Evolutionary conservation across 2,888 invertebrate genomes (phyloP).

Genomic region (Erannis defoliaria): DNA sequence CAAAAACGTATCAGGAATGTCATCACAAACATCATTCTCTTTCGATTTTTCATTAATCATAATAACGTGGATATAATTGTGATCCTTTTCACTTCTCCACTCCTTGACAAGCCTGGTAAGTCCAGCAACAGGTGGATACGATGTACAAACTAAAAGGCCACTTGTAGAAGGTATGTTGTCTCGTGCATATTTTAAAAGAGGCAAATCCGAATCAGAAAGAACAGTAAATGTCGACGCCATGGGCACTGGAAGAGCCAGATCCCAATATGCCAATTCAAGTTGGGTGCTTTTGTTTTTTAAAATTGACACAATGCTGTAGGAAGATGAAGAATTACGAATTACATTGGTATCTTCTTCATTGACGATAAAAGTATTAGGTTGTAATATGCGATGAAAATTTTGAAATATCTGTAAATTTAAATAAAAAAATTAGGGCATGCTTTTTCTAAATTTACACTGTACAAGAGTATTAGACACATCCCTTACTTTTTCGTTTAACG

Average conservation of each 20-base stretch:
- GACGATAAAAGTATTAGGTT: conserved; percentile 9
- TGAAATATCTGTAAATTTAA: not conserved
- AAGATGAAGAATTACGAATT: not conserved
- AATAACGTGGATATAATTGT: conserved; percentile 46
- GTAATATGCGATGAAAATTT: not conserved
- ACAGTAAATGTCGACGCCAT: conserved; percentile 1
- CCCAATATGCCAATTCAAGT: conserved; percentile 15
- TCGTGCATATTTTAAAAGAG: conserved; percentile 40
- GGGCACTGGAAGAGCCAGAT: not conserved
- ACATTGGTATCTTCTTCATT: conserved; percentile 13
- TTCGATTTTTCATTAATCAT: conserved; percentile 39
- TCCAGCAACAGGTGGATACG: conserved; percentile 47
- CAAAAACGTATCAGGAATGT: conserved; percentile 42
- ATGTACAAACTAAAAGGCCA: conserved; percentile 47
- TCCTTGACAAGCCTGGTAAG: conserved; percentile 47
- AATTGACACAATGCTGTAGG: not conserved
- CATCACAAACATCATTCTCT: conserved; percentile 17
- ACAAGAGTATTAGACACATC: too few relatives aligned
- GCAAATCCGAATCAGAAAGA: conserved; percentile 37
- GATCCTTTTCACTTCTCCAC: conserved; percentile 48
- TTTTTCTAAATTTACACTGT: not conserved
- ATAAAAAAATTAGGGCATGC: not conserved
- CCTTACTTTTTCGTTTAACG: conserved; percentile 44
- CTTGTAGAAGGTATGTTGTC: conserved; percentile 38
- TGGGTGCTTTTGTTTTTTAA: not conserved